Conservation (phyloP, 2,888 invertebrate species). For the Drosophila tanythrix region DNA sequence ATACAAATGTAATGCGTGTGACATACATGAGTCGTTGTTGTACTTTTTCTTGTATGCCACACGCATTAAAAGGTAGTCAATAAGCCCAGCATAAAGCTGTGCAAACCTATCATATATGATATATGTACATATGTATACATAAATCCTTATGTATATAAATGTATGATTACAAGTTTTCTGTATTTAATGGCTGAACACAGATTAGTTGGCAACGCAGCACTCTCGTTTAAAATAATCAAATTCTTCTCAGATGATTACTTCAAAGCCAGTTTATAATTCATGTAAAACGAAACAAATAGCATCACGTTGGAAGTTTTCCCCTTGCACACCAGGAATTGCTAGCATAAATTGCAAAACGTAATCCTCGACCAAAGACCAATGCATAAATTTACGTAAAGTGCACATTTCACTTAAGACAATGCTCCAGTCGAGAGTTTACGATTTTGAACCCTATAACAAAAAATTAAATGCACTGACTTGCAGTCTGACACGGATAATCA, state of each 20-base stretch:
- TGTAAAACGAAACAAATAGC: neutral
- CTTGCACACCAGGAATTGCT: neutral
- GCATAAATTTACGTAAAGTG: neutral
- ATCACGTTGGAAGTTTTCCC: neutral
- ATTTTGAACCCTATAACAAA: neutral
- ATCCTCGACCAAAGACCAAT: conserved; percentile 1
- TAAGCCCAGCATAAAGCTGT: neutral
- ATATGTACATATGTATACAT: neutral
- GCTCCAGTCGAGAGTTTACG: neutral
- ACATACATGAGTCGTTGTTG: neutral
- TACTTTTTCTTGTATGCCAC: conserved; percentile 5
- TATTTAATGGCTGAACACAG: neutral
- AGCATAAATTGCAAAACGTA: neutral
- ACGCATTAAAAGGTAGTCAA: conserved; percentile 8
- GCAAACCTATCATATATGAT: neutral
- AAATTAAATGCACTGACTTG: neutral
- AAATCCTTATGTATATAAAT: neutral
- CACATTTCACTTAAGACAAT: neutral
- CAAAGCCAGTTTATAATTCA: neutral
- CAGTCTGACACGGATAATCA: neutral
- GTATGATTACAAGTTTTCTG: neutral
- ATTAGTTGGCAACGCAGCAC: neutral
- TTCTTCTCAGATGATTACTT: neutral
- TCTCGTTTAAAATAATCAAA: neutral
- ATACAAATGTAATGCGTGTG: neutral